These are phyloP conservation scores for Criorhina ranunculi DNA, from an alignment of 2,888 invertebrate genomes.

Conservation along the genomic window DNA sequence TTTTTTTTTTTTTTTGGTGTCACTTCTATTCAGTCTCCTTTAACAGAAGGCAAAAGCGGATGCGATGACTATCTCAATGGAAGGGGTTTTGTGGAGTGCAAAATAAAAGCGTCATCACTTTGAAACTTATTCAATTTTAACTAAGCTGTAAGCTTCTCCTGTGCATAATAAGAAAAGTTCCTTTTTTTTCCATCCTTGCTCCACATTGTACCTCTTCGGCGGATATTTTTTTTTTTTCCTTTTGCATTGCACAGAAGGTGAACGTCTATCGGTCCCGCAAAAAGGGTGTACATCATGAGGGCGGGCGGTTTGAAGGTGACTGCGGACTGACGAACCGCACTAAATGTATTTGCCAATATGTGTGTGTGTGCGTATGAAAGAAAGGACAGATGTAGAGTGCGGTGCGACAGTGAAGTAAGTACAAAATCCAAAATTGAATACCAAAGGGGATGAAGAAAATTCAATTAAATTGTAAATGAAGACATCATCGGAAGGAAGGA, in stretches of 20 bases:
- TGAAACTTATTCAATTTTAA: constrained; percentile 78
- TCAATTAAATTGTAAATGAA: constrained; percentile 78
- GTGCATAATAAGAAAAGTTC: constrained; percentile 77
- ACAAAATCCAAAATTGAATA: constrained; percentile 76
- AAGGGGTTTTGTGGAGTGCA: constrained; percentile 43
- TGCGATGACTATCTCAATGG: constrained; percentile 24
- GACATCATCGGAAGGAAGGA: constrained; percentile 67
- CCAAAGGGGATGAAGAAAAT: constrained; percentile 77
- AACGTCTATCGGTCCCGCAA: constrained; percentile 38
- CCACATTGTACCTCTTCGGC: constrained; percentile 53
- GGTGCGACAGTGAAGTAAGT: constrained; percentile 61
- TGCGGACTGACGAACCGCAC: constrained; percentile 62
- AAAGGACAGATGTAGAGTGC: constrained; percentile 32
- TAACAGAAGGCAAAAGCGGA: constrained; percentile 20
- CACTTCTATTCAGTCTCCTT: constrained; percentile 60
- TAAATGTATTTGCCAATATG: constrained; percentile 33
- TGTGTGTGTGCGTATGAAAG: constrained; percentile 50
- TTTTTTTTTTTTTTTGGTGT: constrained; percentile 64
- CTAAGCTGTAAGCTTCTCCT: constrained; percentile 77
- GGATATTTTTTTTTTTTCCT: constrained; percentile 32
- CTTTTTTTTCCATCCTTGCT: constrained; percentile 51
- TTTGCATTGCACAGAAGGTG: constrained; percentile 39
- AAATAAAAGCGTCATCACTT: constrained; percentile 76
- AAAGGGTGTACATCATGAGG: constrained; percentile 9
- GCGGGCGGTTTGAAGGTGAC: background rate